A percentile compares a stretch with the other conserved stretches of the same genome.
Evolutionary conservation across 2,888 invertebrate genomes (phyloP).

Genomic region (Chymomyza amoena): DNA sequence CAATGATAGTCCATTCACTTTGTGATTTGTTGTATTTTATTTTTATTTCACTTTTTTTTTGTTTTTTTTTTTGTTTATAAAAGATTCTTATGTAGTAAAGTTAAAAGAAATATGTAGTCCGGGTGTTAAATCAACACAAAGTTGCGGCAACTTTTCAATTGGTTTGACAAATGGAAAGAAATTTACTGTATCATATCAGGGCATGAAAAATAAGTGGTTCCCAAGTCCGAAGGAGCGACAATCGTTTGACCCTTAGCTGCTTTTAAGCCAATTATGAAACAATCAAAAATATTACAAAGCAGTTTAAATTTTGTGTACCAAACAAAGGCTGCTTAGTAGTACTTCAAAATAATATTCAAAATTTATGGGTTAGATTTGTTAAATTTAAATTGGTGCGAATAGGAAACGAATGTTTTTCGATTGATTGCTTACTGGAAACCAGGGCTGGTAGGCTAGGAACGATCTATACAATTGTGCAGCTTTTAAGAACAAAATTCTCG

Average conservation of each 20-base stretch:
- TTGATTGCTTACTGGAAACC: too few relatives aligned
- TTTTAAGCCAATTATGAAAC: neutral
- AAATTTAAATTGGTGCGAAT: too few relatives aligned
- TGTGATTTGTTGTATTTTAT: neutral
- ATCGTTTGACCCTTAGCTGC: neutral
- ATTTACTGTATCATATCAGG: slow-evolving; percentile 35
- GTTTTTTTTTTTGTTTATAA: neutral
- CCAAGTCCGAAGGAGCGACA: slow-evolving; percentile 12
- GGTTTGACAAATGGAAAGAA: slow-evolving; percentile 64
- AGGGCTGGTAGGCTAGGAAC: too few relatives aligned
- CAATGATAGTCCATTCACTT: neutral
- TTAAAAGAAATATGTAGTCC: slow-evolving; percentile 14
- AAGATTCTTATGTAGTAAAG: neutral
- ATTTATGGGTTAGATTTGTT: too few relatives aligned
- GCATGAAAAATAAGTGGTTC: neutral
- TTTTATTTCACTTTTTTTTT: neutral
- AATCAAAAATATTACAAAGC: neutral
- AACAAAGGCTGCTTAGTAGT: slow-evolving; percentile 19
- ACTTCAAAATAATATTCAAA: too few relatives aligned
- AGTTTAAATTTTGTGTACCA: neutral
- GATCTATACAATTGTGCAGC: too few relatives aligned
- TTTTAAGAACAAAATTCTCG: too few relatives aligned
- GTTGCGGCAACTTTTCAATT: slow-evolving; percentile 63
- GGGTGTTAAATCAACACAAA: slow-evolving; percentile 65
- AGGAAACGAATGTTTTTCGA: too few relatives aligned